These are phyloP conservation scores for Pollimyrus isidori DNA, from an alignment of 2,113 vertebrate species.

Conservation along the genomic window DNA sequence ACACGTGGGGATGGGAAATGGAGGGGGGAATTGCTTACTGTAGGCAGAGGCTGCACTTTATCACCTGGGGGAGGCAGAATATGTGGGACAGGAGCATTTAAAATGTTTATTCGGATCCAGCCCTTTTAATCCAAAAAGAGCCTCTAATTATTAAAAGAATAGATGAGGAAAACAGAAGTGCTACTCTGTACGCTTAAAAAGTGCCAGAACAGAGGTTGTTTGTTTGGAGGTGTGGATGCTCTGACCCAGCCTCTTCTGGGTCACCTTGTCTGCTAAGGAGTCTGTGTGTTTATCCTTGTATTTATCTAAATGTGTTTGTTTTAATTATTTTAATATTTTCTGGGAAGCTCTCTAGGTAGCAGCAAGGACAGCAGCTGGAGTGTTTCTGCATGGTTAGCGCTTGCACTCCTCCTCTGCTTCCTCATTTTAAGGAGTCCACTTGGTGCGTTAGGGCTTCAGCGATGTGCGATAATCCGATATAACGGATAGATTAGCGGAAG, in stretches of 20 bases:
- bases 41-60: not conserved
- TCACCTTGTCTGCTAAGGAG: not conserved
- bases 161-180: not conserved
- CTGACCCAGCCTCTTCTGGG: conserved; percentile 2
- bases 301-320: not conserved
- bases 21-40: not conserved
- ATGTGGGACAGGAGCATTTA: not conserved
- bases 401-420: not conserved
- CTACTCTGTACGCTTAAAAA: not conserved
- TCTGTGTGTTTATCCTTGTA: not conserved
- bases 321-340: not conserved
- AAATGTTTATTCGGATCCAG: not conserved
- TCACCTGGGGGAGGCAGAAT: not conserved
- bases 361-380: conserved; percentile 38
- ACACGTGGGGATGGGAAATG: not conserved
- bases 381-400: conserved; percentile 40
- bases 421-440: conserved; percentile 23
- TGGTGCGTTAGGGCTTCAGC: conserved; percentile 37
- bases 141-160: not conserved
- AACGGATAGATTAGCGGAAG: conserved; percentile 36
- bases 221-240: not conserved
- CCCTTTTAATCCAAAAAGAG: not conserved
- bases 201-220: not conserved
- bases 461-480: conserved; percentile 44
- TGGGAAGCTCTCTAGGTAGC: not conserved